Percentiles rank a stretch among this genome's conserved stretches.
These are phyloP conservation scores for Himalopsyche tibetana DNA, from an alignment of 2,888 invertebrate genomes.

Conservation along the genomic window DNA sequence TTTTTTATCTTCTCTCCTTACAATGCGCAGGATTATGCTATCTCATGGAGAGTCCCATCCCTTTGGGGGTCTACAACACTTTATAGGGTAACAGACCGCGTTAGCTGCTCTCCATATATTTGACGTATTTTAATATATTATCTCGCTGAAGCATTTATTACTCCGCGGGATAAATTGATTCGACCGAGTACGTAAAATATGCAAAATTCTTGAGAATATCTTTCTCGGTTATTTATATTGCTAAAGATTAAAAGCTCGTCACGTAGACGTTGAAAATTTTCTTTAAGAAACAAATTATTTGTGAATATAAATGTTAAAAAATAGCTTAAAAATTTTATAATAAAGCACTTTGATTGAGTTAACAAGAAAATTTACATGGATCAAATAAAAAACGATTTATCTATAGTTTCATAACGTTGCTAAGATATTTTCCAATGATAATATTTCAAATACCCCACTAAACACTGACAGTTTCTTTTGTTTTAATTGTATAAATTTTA, in stretches of 20 bases:
- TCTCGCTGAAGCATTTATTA: slow-evolving; percentile 23
- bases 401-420: no score
- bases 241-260: no score
- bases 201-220: background rate
- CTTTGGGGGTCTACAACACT: slow-evolving; percentile 37
- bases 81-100: slow-evolving; percentile 40
- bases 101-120: slow-evolving; percentile 1
- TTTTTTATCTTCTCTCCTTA: slow-evolving; percentile 52
- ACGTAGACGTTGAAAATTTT: background rate
- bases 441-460: no score
- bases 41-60: slow-evolving; percentile 52
- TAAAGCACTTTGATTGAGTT: no score
- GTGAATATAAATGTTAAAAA: no score
- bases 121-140: slow-evolving; percentile 39
- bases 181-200: background rate
- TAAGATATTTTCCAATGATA: no score
- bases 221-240: no score
- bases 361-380: no score
- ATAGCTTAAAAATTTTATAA: no score
- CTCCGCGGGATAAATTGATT: background rate
- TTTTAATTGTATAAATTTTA: no score
- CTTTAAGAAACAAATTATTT: background rate
- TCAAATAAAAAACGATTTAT: no score
- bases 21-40: slow-evolving; percentile 55
- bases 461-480: no score